phyloP scores from a whole-genome alignment of 2,113 vertebrate species.

The Megaleporinus macrocephalus region DNA sequence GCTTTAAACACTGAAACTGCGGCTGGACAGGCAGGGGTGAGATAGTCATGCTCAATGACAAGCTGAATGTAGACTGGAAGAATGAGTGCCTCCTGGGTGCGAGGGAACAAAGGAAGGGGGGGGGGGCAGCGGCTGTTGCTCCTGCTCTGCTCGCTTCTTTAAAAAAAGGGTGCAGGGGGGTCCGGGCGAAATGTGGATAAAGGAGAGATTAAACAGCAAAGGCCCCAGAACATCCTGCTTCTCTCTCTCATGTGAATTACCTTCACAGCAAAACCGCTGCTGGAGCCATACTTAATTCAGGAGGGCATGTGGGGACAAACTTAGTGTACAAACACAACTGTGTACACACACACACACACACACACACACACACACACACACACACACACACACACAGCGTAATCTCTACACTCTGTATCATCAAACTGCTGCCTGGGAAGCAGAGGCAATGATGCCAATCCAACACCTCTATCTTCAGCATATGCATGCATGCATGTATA shows the following conservation, averaged over 20 bases:
- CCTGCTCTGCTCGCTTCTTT: not conserved
- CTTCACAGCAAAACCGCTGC: not conserved
- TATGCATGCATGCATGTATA: too few species aligned
- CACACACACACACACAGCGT: not conserved
- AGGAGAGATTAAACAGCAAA: not conserved
- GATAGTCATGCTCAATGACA: conserved; percentile 23
- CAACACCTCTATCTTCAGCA: too few species aligned
- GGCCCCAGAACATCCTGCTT: not conserved
- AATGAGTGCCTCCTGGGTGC: conserved; percentile 8
- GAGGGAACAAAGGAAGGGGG: not conserved
- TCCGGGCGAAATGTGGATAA: not conserved
- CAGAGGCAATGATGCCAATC: not conserved
- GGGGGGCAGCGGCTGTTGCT: not conserved
- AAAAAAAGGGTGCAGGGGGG: not conserved
- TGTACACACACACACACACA: not conserved
- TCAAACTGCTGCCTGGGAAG: not conserved
- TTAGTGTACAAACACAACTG: too few species aligned
- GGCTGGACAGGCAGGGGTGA: conserved; percentile 16
- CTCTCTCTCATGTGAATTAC: conserved; percentile 17
- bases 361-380: not conserved
- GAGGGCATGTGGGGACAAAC: conserved; percentile 1
- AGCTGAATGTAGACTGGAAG: conserved; percentile 13
- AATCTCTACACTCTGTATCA: not conserved
- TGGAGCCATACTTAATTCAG: conserved; percentile 38
- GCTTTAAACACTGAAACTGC: conserved; percentile 24